A percentile compares a stretch with the other conserved stretches of the same genome.
Evolutionary conservation across 2,113 vertebrate species (phyloP).

Genomic region (Epinephelus cyanopodus): DNA sequence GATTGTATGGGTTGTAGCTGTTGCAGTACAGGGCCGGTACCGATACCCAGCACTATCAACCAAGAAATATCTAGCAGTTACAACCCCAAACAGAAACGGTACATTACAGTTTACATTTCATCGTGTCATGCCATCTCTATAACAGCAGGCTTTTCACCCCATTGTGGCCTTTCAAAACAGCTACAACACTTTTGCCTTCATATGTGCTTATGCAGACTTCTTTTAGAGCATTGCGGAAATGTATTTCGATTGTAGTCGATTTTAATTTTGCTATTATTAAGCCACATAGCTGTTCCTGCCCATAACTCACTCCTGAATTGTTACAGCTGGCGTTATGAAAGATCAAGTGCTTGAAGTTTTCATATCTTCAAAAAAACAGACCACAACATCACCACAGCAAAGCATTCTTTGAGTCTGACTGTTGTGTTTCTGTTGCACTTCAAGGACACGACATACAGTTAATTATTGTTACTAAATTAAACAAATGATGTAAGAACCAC

Average conservation of each 20-base stretch:
- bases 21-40: too few species aligned
- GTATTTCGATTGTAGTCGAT: background rate
- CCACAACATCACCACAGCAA: slow-evolving; percentile 34
- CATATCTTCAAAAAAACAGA: slow-evolving; percentile 13
- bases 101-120: background rate
- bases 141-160: background rate
- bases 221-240: background rate
- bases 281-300: slow-evolving; percentile 1
- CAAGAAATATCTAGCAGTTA: background rate
- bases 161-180: background rate
- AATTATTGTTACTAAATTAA: slow-evolving; percentile 44
- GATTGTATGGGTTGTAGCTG: too few species aligned
- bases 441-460: background rate
- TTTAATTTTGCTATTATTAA: slow-evolving; percentile 9
- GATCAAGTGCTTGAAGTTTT: background rate
- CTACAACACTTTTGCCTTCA: background rate
- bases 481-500: background rate
- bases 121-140: background rate
- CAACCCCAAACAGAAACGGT: background rate
- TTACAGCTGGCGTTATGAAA: slow-evolving; percentile 22
- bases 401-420: slow-evolving; percentile 43
- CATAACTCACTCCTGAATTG: background rate
- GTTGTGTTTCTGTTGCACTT: slow-evolving; percentile 24
- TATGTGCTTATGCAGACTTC: too few species aligned
- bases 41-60: too few species aligned